Evolutionary conservation across 2,888 invertebrate genomes (phyloP), one percentile per base, ranked within the genome.

Genomic region (Neoascia interrupta): DNA sequence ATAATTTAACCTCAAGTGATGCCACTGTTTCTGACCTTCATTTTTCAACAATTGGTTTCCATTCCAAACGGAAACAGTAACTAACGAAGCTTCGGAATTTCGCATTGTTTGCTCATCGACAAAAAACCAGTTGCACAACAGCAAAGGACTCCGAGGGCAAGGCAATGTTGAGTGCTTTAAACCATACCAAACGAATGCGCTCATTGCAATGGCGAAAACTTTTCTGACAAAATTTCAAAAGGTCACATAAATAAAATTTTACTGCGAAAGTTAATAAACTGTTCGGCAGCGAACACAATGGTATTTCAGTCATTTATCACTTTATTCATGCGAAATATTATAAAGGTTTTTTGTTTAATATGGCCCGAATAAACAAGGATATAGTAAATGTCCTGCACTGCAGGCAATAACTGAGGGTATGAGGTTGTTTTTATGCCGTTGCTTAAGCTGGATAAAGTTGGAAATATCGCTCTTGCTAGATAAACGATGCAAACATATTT

Each of bases 221-320:
- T 74, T 51, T 47, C n/a, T n/a, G n/a, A n/a, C n/a, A n/a, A n/a
- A 60, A 64, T 68, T 43, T 53, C 31, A 58, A 68, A 68, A 74
- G 68, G 53, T 54, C 60, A n/a, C n/a, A 54, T 74, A 60, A 61
- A 74, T 74, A 61, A 34, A 47, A 54, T 61, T 34, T 60, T 54
- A 61, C 43, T 61, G 45, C 54, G 60, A 61, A 74, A 68, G 74
- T 68, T 74, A 68, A 74, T 74, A 74, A 68, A 68, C 68, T 68
- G 68, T 74, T 31, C 28, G 37, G 28, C 1, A 18, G 19, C 5
- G 11, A 13, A 49, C 31, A 31, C 61, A 61, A 51, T 39, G 49
- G 49, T 11, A 16, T 15, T 31, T 28, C 26, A 2, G 18, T 21
- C 34, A 36, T 60, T 23, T 23, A 60, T 60, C 45, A 45, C 23